Base-by-base conservation (phyloP, 92 coral and sea anemone species). In the Bergia puertoricense region DNA sequence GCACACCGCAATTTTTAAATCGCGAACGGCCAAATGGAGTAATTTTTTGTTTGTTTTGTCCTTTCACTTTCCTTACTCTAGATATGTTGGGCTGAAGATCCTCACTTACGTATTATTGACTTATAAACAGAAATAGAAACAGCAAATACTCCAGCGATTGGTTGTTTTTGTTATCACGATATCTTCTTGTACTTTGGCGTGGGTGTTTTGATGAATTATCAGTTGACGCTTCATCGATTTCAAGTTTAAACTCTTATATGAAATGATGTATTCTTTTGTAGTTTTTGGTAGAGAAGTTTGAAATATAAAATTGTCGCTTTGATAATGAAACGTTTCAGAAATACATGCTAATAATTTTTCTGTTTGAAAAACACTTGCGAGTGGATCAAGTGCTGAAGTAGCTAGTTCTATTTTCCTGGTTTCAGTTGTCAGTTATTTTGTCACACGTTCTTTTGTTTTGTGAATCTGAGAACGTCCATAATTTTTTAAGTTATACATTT, bases 81-180 rank as follows among this genome's bases (percentile, higher is more conserved):
- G 30, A 30, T 30, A 0, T 30, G 30, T 30, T 30, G 30, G 30
- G 51, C 66, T 84, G 87, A 84, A 84, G 87, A 30, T 30, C 71
- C 45, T 48, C n/a, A 46, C 75, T 45, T 30, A 84, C 74, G 75
- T 40, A 46, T 50, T 84, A 84, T 84, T 84, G 87, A 84, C 87
- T 48, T n/a, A 84, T 45, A 38, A 71, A 73, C 44, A 43, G 48
- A 45, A 84, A 84, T 72, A 46, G 79, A 69, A 82, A 82, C 76
- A 41, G 37, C 44, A 18, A 41, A 14, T 30, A 5, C 23, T 57
- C 45, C 36, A 8, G 30, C 56, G 76, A 82, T 65, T 42, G 74
- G 77, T 43, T 82, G 5, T 42, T 46, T 68, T 30, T 48, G 45
- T 73, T n/a, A 84, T 84, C 66, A 46, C 45, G 56, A 80, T 51